These are phyloP conservation scores for Lepas anatifera DNA, from an alignment of 2,888 invertebrate species.

Conservation along the genomic window DNA sequence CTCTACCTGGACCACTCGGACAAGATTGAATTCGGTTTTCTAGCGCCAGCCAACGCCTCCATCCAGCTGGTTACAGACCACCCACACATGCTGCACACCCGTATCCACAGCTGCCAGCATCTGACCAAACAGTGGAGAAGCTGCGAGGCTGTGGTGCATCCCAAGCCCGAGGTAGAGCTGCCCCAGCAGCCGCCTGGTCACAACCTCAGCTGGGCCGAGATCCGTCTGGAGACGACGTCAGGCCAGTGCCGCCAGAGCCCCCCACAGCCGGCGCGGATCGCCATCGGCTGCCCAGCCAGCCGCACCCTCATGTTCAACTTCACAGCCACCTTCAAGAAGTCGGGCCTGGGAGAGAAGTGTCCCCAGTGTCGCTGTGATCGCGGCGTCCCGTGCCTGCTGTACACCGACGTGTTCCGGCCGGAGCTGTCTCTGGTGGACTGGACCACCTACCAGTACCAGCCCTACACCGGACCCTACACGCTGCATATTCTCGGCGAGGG, in stretches of 20 bases:
- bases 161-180: background rate
- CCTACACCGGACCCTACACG: background rate
- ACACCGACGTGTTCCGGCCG: background rate
- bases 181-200: background rate
- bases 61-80: background rate
- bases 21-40: background rate
- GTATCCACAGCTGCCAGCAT: background rate
- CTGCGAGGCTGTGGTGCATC: background rate
- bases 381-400: conserved; percentile 4
- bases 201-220: background rate
- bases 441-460: background rate
- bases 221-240: background rate
- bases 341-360: background rate
- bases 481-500: background rate
- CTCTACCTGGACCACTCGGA: background rate
- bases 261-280: background rate
- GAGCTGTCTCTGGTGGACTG: background rate
- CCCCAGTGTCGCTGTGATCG: background rate
- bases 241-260: background rate
- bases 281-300: conserved; percentile 5
- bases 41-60: background rate
- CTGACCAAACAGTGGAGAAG: too few species aligned
- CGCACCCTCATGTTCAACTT: background rate
- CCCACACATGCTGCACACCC: background rate
- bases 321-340: background rate